phyloP scores from a whole-genome alignment of 2,888 invertebrate genomes.

The Salticus scenicus region DNA sequence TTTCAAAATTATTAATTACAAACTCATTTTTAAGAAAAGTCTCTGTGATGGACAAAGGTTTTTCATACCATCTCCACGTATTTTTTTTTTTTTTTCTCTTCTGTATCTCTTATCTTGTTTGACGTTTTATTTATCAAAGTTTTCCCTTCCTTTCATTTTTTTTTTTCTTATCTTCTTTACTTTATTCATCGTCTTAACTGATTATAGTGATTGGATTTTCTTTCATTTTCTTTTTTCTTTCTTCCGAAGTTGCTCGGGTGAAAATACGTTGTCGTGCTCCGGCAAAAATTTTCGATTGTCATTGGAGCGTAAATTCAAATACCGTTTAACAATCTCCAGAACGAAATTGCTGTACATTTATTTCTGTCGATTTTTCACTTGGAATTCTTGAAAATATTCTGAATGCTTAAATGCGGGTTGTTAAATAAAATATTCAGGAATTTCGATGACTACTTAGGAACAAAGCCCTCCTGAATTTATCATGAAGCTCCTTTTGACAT shows the following conservation, averaged over 20 bases:
- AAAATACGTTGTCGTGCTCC: not conserved
- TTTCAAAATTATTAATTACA: too few species aligned
- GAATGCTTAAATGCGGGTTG: too few species aligned
- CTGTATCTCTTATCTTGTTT: not conserved
- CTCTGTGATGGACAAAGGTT: not conserved
- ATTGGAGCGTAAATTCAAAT: not conserved
- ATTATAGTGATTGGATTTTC: conserved; percentile 8
- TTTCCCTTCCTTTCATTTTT: not conserved
- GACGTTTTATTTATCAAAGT: not conserved
- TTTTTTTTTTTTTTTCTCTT: not conserved
- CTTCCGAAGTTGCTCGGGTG: not conserved
- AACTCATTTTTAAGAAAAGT: too few species aligned
- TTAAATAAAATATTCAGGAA: too few species aligned
- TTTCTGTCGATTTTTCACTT: too few species aligned
- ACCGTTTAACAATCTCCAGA: not conserved
- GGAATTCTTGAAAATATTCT: too few species aligned
- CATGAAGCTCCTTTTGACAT: too few species aligned
- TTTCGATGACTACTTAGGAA: too few species aligned
- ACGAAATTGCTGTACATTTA: too few species aligned
- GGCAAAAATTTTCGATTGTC: not conserved
- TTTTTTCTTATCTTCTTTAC: not conserved
- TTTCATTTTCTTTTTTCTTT: not conserved
- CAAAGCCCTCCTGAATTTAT: too few species aligned
- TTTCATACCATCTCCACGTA: not conserved
- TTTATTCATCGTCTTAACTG: conserved; percentile 10